These are phyloP conservation scores for Cherax destructor DNA, from an alignment of 1,140 invertebrate species.

Conservation along the genomic window DNA sequence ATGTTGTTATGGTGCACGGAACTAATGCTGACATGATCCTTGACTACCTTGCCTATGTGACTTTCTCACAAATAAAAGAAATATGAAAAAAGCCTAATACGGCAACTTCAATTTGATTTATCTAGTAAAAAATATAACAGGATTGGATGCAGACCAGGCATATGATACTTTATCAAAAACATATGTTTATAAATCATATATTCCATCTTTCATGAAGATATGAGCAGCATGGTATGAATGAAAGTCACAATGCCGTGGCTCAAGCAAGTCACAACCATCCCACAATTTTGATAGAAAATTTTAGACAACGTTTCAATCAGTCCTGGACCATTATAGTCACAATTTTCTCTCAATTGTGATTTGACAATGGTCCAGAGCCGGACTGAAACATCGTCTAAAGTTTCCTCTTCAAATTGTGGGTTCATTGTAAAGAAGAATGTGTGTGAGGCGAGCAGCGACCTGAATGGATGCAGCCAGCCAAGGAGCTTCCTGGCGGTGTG, in stretches of 20 bases:
- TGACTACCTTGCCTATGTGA: neutral
- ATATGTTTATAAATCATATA: neutral
- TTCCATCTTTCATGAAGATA: too few relatives aligned
- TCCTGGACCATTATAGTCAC: too few relatives aligned
- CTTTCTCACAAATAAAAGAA: neutral
- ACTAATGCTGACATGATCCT: neutral
- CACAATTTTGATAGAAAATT: neutral
- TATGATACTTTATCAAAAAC: neutral
- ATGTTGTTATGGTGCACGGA: neutral
- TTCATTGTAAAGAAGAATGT: too few relatives aligned
- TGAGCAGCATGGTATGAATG: too few relatives aligned
- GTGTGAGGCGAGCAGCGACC: neutral
- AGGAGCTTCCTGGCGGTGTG: neutral
- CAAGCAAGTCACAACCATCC: too few relatives aligned
- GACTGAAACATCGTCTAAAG: too few relatives aligned
- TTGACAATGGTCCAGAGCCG: too few relatives aligned
- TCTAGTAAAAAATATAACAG: neutral
- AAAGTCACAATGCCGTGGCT: too few relatives aligned
- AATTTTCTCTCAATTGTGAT: too few relatives aligned
- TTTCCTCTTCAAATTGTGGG: too few relatives aligned
- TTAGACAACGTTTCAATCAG: neutral
- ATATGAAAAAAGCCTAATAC: neutral
- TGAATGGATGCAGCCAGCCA: neutral
- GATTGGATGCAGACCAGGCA: neutral
- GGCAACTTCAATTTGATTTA: neutral